Evolutionary conservation across 2,113 vertebrate species (phyloP).

Genomic region (Carlito syrichta): DNA sequence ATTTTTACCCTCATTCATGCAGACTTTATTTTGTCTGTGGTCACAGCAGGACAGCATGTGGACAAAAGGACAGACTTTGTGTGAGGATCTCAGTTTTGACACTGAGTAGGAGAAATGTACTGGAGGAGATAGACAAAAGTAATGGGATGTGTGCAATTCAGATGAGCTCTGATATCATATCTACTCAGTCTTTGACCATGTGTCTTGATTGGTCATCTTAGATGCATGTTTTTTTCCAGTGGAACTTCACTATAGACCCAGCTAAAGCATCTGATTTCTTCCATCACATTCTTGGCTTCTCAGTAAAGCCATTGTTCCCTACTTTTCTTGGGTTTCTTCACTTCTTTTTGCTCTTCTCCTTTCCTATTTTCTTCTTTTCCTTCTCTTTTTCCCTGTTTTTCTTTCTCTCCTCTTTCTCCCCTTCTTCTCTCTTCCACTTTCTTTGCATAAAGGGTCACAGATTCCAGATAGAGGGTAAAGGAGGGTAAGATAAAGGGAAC

Average conservation of each 20-base stretch:
- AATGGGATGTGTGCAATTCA: background rate
- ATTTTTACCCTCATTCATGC: background rate
- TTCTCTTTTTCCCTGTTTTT: background rate
- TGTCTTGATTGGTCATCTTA: fast-evolving
- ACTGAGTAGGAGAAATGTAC: background rate
- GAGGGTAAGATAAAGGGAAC: too few relatives aligned
- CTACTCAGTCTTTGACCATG: background rate
- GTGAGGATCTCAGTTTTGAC: background rate
- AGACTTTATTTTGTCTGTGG: background rate
- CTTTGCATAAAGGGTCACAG: background rate
- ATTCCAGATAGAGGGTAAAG: background rate
- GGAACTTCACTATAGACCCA: background rate
- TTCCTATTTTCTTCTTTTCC: background rate
- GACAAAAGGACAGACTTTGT: background rate
- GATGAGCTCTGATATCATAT: background rate
- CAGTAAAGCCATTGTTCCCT: fast-evolving
- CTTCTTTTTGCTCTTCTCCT: background rate
- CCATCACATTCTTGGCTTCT: background rate
- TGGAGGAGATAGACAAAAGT: background rate
- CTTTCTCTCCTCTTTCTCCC: background rate
- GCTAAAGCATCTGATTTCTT: background rate
- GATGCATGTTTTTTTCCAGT: background rate
- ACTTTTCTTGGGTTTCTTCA: background rate
- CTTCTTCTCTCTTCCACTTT: background rate
- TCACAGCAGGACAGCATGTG: background rate